These are phyloP conservation scores for Eospalax fontanierii DNA, from an alignment of 2,797 vertebrate species.

Conservation along the genomic window DNA sequence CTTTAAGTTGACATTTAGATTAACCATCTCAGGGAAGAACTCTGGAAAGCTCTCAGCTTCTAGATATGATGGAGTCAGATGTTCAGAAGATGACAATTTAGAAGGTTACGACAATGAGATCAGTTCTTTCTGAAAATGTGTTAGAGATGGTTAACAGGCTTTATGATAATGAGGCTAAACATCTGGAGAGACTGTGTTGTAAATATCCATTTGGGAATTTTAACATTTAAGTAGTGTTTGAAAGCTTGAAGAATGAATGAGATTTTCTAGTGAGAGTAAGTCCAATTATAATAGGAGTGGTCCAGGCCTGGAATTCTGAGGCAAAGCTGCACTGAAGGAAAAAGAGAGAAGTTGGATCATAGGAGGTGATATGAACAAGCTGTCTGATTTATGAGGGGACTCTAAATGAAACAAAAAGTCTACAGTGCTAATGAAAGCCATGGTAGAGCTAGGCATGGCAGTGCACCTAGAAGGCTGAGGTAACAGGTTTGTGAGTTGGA, in stretches of 20 bases:
- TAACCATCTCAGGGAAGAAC: background rate
- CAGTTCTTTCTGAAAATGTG: constrained; percentile 27
- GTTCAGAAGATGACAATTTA: constrained; percentile 25
- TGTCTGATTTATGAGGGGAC: background rate
- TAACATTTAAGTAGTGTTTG: constrained; percentile 64
- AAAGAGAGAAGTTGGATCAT: background rate
- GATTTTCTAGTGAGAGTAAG: background rate
- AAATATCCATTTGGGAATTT: constrained; percentile 66
- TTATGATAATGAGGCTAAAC: constrained; percentile 69
- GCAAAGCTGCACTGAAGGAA: background rate
- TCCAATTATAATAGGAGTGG: constrained; percentile 29
- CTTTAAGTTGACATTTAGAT: background rate
- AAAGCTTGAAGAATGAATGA: constrained; percentile 52
- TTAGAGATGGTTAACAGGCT: constrained; percentile 63
- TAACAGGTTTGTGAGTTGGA: background rate
- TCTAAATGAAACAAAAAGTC: background rate
- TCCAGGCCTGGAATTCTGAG: background rate
- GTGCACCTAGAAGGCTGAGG: background rate
- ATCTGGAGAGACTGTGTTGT: constrained; percentile 59
- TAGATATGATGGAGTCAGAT: background rate
- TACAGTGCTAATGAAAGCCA: background rate
- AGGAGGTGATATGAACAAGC: background rate
- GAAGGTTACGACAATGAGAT: constrained; percentile 38
- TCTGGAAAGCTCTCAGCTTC: background rate
- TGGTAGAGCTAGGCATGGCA: background rate